phyloP scores from a whole-genome alignment of 2,888 invertebrate species.

The Prostheceraeus crozeri region DNA sequence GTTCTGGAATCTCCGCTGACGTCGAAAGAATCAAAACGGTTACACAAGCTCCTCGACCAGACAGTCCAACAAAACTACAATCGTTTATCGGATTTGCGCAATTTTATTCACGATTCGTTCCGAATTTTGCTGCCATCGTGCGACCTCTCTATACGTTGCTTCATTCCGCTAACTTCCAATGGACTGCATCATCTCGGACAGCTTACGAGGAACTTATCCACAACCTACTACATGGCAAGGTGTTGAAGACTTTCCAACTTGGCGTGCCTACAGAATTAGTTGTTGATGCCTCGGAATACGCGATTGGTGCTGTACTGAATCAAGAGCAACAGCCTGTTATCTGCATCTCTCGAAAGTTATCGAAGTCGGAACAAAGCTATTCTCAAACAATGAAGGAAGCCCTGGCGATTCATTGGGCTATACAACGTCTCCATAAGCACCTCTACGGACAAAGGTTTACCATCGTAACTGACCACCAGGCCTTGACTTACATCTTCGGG shows the following conservation, averaged over 20 bases:
- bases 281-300: constrained; percentile 3
- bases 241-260: constrained; percentile 2
- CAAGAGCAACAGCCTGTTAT: constrained; percentile 9
- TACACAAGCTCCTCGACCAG: neutral
- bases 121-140: neutral
- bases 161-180: neutral
- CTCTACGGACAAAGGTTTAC: neutral
- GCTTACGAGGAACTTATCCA: neutral
- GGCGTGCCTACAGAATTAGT: neutral
- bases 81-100: constrained; percentile 18
- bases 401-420: too few species aligned
- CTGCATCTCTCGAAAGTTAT: neutral
- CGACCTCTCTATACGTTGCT: neutral
- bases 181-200: neutral
- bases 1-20: neutral
- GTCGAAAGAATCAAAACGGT: neutral
- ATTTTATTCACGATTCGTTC: neutral
- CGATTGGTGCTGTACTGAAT: constrained; percentile 16
- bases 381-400: constrained; percentile 12
- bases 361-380: constrained; percentile 10
- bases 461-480: constrained; percentile 1
- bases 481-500: neutral
- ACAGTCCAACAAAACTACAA: neutral
- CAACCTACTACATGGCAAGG: neutral
- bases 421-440: constrained; percentile 11